Evolutionary conservation across 2,888 invertebrate species (phyloP), one percentile per base, ranked within the genome.

Genomic region (Sialis fuliginosa): DNA sequence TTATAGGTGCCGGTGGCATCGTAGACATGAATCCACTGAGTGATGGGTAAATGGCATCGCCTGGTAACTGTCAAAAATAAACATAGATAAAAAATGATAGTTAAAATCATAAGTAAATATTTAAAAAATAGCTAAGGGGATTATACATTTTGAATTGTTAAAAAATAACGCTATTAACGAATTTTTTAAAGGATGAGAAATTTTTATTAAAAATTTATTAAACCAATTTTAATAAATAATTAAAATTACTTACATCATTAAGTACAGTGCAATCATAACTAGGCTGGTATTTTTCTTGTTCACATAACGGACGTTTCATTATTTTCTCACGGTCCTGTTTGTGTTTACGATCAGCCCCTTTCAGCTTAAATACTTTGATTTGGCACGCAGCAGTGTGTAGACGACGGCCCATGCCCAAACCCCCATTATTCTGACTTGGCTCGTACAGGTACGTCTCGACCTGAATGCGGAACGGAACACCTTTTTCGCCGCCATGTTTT

Each of bases 401-500:
- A n/a, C 88, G 72, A 51, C 73, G 75, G 63, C 51, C 60, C 52
- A 50, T 63, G 12, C 42, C 42, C 44, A 50, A 48, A 49, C 50
- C 47, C 52, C 45, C 49, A 39, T 10, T 13, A 22, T 10, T 35
- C n/a, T 42, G 34, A 13, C 40, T 40, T 13, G 46, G 39, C 30
- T 42, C 33, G 31, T 31, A 33, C 10, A 37, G 9, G 57, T 76
- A 84, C 0, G 93, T 93, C 68, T 95, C 95, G 53, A 96, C 85
- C 67, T 93, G 92, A 52, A 95, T 82, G 43, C 95, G 78, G 69
- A 96, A 96, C 0, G 95, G 95, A 1, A 96, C 95, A 1, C 96
- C 96, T 61, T 96, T 96, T 66, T 96, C 96, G 1, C 96, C 96
- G 43, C 96, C 96, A 64, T 96, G 95, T 60, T 95, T 95, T 64